A percentile compares a stretch with the other conserved stretches of the same genome.
phyloP scores from a whole-genome alignment of 2,888 invertebrate genomes.

The Temnothorax rugatulus region DNA sequence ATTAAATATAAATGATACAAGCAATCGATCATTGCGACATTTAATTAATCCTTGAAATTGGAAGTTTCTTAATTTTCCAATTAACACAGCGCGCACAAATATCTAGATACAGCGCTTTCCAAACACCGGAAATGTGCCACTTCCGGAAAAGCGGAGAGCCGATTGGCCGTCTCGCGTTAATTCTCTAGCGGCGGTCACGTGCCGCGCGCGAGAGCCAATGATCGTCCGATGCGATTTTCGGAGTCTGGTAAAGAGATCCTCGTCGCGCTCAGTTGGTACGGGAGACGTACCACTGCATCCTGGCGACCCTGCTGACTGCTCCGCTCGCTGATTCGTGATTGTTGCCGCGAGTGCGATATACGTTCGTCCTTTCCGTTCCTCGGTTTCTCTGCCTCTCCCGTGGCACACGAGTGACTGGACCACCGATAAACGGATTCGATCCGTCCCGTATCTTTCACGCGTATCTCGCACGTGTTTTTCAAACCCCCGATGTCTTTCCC shows the following conservation, averaged over 20 bases:
- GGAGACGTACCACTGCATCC: no score
- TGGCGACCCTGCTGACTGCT: conserved; percentile 4
- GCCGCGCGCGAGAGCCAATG: background rate
- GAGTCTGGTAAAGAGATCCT: background rate
- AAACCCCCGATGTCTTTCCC: background rate
- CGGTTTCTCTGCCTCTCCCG: background rate
- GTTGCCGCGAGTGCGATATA: conserved; percentile 4
- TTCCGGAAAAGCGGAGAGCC: background rate
- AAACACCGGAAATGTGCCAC: background rate
- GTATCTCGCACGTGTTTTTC: background rate
- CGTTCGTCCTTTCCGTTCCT: background rate
- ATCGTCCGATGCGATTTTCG: background rate
- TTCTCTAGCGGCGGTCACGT: conserved; percentile 1
- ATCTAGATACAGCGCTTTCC: background rate
- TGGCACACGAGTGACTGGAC: background rate
- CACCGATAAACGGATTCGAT: background rate
- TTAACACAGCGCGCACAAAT: background rate
- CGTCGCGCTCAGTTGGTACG: background rate
- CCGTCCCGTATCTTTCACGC: background rate
- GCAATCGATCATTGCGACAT: background rate
- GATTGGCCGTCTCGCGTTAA: background rate
- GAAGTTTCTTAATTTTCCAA: background rate
- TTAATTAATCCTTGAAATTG: background rate
- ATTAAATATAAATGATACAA: background rate
- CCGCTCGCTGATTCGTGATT: background rate